Base-by-base conservation (phyloP, 1,140 invertebrate genomes). In the Drosophila navojoa region DNA sequence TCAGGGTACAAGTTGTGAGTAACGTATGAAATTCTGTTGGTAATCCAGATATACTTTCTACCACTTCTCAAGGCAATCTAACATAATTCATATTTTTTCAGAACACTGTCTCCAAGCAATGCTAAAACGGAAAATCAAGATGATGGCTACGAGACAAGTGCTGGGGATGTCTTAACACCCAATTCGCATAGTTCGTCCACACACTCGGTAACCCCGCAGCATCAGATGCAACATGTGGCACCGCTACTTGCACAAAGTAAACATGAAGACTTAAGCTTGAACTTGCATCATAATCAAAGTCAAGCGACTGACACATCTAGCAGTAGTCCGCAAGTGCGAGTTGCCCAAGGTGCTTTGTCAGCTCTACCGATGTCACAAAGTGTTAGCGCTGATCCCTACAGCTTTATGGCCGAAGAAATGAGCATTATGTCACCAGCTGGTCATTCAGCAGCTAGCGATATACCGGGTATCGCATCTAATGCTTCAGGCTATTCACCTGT, bases 71-170 rank as follows among this genome's bases (percentile, higher is more conserved):
- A 35, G 2, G 7, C 10, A 15, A 45, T 22, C 25, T 27, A 49
- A 22, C 9, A 25, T 4, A 13, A 27, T 44, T 44, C 25, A 2
- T 32, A 15, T 52, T 0, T 76, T 66, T 6, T 35, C 32, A 91
- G 90, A 69, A 66, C 74, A 4, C 75, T 92, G 1, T 93, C 93
- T 60, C 92, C 93, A 57, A 91, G 92, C 89, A 95, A 94, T 91
- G 72, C 75, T 1, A 95, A 95, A 84, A 93, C 95, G 81, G 96
- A 96, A 92, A 94, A 94, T 74, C 94, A 96, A 90, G 96, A 97
- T 93, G 96, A 97, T 93, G 96, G 96, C 71, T 97, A 97, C 93
- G 96, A 97, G 93, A 97, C 96, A 72, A 95, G 95, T 93, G 96
- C 95, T 81, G 96, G 96, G 92, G 94, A 96, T 91, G 95, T 95